Percentiles rank a stretch among this genome's conserved stretches.
These are phyloP conservation scores for Sebastes nivosus DNA, from an alignment of 2,797 vertebrate genomes.

Conservation along the genomic window DNA sequence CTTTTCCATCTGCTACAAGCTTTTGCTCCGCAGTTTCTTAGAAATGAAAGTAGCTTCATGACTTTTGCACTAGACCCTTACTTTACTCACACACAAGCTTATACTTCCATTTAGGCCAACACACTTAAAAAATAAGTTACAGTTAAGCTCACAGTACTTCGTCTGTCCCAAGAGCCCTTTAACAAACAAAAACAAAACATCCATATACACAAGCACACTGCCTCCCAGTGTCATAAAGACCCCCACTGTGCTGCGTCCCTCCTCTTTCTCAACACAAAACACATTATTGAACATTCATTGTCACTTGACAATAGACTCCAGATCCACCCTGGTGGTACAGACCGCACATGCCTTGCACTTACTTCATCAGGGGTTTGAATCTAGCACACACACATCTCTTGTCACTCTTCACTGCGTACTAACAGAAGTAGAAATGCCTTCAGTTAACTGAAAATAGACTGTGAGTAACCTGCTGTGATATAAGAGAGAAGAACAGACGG, in stretches of 20 bases:
- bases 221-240: constrained; percentile 24
- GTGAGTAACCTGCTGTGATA: neutral
- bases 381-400: neutral
- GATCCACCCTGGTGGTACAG: constrained; percentile 33
- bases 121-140: too few species aligned
- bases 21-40: neutral
- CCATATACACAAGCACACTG: constrained; percentile 10
- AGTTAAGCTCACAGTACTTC: neutral
- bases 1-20: neutral
- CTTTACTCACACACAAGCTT: neutral
- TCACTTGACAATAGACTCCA: constrained; percentile 52
- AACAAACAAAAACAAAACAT: constrained; percentile 5
- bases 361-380: constrained; percentile 39
- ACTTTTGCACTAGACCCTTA: neutral
- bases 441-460: constrained; percentile 1
- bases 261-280: constrained; percentile 40
- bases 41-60: neutral
- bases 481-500: neutral
- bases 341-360: constrained; percentile 35
- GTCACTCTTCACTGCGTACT: neutral
- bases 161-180: neutral
- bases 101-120: neutral
- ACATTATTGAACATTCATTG: constrained; percentile 49
- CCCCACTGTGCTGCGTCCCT: constrained; percentile 22
- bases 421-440: neutral